Base-by-base conservation (phyloP, 2,888 invertebrate genomes). In the Elegia similella region DNA sequence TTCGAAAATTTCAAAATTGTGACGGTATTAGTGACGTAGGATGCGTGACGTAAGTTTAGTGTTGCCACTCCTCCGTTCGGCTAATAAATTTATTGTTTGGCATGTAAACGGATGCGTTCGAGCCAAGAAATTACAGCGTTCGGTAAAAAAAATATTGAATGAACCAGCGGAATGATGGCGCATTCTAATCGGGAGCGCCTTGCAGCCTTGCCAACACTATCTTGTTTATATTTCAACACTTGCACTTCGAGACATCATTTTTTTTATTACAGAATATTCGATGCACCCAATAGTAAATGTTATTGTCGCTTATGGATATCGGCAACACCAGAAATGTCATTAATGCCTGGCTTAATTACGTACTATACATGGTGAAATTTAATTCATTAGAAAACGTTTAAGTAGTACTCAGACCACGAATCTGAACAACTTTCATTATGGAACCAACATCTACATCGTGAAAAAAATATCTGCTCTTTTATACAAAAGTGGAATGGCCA, bases 1-100 rank as follows among this genome's bases (percentile, higher is more conserved):
- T 78, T 78, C 62, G 69, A 83, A 79, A 85, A 82, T 82, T 75
- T 78, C 74, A 73, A 82, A 86, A 80, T 66, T 65, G 76, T 84
- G 85, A 88, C 88, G 88, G 76, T 69, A 77, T 72, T 73, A 64
- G 73, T 89, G 90, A 89, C 90, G 90, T 82, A 69, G 72, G 68
- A 79, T 75, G 75, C 73, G 82, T 87, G 88, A 87, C 86, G 88
- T 76, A 72, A 70, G 77, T 77, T 79, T 76, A 80, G 86, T 86
- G 84, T 84, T 84, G 89, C 86, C 90, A 89, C 90, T 89, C 90
- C 90, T 87, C 86, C 88, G 82, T 81, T 81, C 75, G 82, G 75
- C 88, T 86, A 90, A 91, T 90, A 89, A 90, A 90, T 91, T 90
- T 91, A 91, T 90, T 89, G 91, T 91, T 90, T 91, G 91, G 91